phyloP scores from a whole-genome alignment of 2,888 invertebrate genomes.

The Polyploca ridens region DNA sequence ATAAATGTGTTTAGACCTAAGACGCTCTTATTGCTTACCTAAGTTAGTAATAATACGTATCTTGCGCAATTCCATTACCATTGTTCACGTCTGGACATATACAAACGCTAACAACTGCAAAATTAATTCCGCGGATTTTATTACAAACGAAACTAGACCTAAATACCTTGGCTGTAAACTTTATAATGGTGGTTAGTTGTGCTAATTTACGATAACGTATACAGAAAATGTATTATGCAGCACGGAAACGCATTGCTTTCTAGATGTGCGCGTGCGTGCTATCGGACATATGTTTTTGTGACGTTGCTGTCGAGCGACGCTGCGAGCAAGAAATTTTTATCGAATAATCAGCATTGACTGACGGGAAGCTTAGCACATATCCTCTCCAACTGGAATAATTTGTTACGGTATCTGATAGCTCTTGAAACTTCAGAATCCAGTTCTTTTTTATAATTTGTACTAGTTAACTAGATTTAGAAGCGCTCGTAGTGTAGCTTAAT shows the following conservation, averaged over 20 bases:
- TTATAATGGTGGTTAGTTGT: conserved; percentile 16
- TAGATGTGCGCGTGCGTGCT: conserved; percentile 39
- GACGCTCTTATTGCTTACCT: conserved; percentile 9
- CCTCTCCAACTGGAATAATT: conserved; percentile 19
- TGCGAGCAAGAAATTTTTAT: conserved; percentile 29
- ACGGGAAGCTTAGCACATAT: conserved; percentile 33
- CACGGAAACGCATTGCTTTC: conserved; percentile 62
- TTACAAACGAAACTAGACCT: conserved; percentile 29
- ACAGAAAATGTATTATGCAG: conserved; percentile 52
- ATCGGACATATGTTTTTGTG: conserved; percentile 44
- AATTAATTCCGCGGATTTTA: conserved; percentile 27
- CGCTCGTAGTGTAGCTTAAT: too few relatives aligned
- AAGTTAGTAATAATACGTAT: conserved; percentile 20
- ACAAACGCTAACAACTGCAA: conserved; percentile 35
- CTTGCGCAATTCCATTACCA: conserved; percentile 45
- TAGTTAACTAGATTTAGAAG: too few relatives aligned
- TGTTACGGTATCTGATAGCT: not conserved
- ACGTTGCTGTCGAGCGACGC: conserved; percentile 23
- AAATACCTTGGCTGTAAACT: conserved; percentile 27
- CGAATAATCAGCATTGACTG: conserved; percentile 21
- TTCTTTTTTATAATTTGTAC: too few relatives aligned
- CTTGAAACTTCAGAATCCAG: too few relatives aligned
- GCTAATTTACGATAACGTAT: conserved; percentile 34
- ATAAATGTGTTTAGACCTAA: not conserved
- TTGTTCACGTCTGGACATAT: conserved; percentile 43